Conservation (phyloP, 2,888 invertebrate genomes). For the Coenonympha arcania region DNA sequence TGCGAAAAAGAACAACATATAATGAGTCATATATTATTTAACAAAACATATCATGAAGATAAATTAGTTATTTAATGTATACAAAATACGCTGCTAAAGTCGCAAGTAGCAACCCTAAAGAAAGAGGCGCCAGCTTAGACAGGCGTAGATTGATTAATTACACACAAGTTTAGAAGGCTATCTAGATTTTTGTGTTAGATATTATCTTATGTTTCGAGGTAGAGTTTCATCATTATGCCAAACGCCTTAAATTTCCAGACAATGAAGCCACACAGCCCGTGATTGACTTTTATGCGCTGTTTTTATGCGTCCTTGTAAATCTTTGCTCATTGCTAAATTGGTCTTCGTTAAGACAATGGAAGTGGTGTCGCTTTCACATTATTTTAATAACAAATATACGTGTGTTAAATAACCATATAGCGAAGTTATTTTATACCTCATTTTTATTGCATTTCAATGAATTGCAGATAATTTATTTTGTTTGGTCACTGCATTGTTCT, state of each 20-base stretch:
- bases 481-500: no score
- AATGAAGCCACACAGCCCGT: not conserved
- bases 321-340: conserved; percentile 4
- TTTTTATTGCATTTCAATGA: no score
- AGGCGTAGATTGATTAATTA: conserved; percentile 28
- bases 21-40: no score
- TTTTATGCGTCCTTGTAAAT: conserved; percentile 2
- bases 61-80: no score
- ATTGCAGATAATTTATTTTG: no score
- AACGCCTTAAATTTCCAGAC: conserved; percentile 15
- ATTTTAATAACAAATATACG: no score
- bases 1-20: no score
- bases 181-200: conserved; percentile 22
- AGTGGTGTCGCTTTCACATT: not conserved
- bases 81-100: no score
- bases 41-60: no score
- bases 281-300: not conserved
- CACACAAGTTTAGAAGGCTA: conserved; percentile 19
- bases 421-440: no score
- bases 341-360: not conserved
- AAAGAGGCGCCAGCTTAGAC: conserved; percentile 26
- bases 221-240: conserved; percentile 18
- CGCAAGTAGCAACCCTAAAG: conserved; percentile 5
- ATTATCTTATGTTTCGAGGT: conserved; percentile 19
- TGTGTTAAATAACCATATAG: no score